These are phyloP conservation scores for Gymnothorax javanicus DNA, from an alignment of 2,797 vertebrate genomes.

Conservation along the genomic window DNA sequence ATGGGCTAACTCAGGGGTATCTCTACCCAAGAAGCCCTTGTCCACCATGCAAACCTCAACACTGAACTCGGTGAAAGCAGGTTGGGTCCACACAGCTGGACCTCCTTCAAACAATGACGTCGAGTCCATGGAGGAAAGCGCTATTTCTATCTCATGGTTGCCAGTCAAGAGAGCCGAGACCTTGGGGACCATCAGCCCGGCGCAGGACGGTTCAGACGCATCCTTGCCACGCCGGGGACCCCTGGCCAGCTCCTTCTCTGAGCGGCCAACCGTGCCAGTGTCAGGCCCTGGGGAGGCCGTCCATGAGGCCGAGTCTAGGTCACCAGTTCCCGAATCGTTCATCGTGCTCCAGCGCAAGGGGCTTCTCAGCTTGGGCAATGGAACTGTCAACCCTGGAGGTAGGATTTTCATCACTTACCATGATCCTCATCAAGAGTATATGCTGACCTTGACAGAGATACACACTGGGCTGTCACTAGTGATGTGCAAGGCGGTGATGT, in stretches of 20 bases:
- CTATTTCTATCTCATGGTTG: constrained; percentile 63
- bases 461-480: neutral
- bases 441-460: neutral
- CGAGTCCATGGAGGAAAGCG: constrained; percentile 46
- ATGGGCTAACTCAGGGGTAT: constrained; percentile 34
- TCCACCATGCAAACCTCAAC: constrained; percentile 53
- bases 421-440: constrained; percentile 41
- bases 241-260: constrained; percentile 32
- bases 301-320: constrained; percentile 65
- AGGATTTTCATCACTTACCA: constrained; percentile 36
- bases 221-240: constrained; percentile 31
- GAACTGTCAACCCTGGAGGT: constrained; percentile 66
- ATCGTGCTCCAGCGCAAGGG: constrained; percentile 55
- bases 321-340: constrained; percentile 66
- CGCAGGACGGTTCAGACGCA: constrained; percentile 35
- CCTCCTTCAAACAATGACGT: constrained; percentile 19
- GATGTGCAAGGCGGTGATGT: too few species aligned
- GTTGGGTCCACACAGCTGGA: constrained; percentile 31
- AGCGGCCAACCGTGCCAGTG: constrained; percentile 44
- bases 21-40: constrained; percentile 49
- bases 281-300: constrained; percentile 33
- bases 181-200: constrained; percentile 19
- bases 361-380: constrained; percentile 59
- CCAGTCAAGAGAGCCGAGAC: constrained; percentile 52
- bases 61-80: constrained; percentile 20